Percentiles rank a stretch among this genome's conserved stretches.
Evolutionary conservation across 2,888 invertebrate genomes (phyloP).

Genomic region (Microctonus hyperodae): DNA sequence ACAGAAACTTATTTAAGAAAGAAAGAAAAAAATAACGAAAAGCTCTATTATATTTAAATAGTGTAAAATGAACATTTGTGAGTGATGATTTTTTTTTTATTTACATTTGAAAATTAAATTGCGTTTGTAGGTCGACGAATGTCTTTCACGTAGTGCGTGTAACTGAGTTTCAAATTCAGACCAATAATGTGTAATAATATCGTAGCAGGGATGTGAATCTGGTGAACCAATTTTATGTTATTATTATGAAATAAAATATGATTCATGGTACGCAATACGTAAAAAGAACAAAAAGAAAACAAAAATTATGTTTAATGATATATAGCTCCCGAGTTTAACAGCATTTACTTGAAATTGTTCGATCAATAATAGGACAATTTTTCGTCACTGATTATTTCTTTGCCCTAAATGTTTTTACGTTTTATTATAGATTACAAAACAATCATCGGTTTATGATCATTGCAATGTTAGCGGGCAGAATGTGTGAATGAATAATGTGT

Average conservation of each 20-base stretch:
- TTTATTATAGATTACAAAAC: neutral
- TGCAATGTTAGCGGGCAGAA: constrained; percentile 53
- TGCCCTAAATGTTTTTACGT: neutral
- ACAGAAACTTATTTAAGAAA: constrained; percentile 62
- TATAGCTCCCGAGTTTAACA: constrained; percentile 33
- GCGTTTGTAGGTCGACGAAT: constrained; percentile 62
- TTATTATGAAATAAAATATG: constrained; percentile 18
- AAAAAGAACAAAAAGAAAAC: constrained; percentile 31
- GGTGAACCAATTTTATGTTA: constrained; percentile 14
- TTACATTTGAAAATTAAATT: constrained; percentile 61
- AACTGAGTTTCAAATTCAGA: constrained; percentile 57
- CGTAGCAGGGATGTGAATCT: constrained; percentile 45
- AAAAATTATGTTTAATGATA: too few species aligned
- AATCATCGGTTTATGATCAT: constrained; percentile 38
- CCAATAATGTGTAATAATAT: constrained; percentile 34
- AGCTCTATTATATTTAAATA: constrained; percentile 64
- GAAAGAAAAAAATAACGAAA: constrained; percentile 53
- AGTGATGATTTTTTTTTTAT: constrained; percentile 54
- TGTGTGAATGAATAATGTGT: constrained; percentile 58
- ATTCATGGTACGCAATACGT: constrained; percentile 28
- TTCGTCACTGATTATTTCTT: constrained; percentile 23
- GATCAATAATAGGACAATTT: constrained; percentile 30
- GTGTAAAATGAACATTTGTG: constrained; percentile 63
- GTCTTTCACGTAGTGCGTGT: constrained; percentile 63
- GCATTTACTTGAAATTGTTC: constrained; percentile 40